Evolutionary conservation across 2,888 invertebrate genomes (phyloP), one percentile per base, ranked within the genome.

Genomic region (Tuta absoluta): DNA sequence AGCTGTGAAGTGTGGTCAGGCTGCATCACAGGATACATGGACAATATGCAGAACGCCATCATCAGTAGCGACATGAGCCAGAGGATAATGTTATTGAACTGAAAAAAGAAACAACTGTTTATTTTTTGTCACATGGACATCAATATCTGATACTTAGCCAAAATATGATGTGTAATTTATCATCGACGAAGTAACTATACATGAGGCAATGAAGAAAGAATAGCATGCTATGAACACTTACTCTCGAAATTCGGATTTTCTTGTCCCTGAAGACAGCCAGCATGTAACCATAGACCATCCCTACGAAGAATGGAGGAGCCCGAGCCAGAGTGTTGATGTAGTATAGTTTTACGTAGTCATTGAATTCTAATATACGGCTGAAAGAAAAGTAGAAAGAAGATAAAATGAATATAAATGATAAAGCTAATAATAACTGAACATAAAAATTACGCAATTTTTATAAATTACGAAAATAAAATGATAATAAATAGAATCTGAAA

Each of bases 241-340:
- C 71, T 74, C 70, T 77, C 1, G 80, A 68, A 19, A 86, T 77
- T 0, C 64, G 71, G 7, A 85, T 67, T 28, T 72, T 75, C 48
- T 72, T 81, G 21, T 77, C 75, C n/a, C 76, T 74, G 71, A 73
- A 80, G 12, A 79, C 38, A 63, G 80, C 77, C 1, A 87, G 68
- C 1, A 84, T 60, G 65, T 87, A 87, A 0, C 87, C 86, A 38
- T 77, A 79, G 0, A 81, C 64, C 82, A 87, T 80, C 4, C 87
- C 87, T 0, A 87, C 66, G 33, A 83, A 77, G 74, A 86, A 87
- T 0, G 87, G 87, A 0, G 84, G 71, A 1, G 85, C 82, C 17
- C 87, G 73, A 0, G 83, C 69, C 19, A 85, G 65, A 0, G 86
- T 84, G 66, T 87, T 85, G 1, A 79, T 23, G 69, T 87, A 87